Conservation (phyloP, 2,888 invertebrate species). For the Lycophotia porphyrea region DNA sequence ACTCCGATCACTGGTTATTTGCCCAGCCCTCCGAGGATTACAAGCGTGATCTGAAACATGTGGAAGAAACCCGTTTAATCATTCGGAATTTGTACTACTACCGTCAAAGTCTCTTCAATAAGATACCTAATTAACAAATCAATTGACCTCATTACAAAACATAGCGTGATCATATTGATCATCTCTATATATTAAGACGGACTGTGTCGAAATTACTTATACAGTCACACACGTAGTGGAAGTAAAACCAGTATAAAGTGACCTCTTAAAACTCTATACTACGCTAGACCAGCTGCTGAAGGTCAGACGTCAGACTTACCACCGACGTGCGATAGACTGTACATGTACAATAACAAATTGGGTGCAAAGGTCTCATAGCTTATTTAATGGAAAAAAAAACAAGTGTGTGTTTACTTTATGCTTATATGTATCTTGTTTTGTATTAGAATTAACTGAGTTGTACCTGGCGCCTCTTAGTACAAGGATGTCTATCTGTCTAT, state of each 20-base stretch:
- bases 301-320: background rate
- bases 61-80: background rate
- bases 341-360: constrained; percentile 16
- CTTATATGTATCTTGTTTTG: background rate
- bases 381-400: constrained; percentile 10
- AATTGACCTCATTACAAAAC: constrained; percentile 3
- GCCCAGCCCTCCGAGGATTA: no score
- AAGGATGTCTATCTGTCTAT: background rate
- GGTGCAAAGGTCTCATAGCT: constrained; percentile 29
- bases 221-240: background rate
- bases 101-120: background rate
- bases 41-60: no score
- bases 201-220: background rate
- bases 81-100: background rate
- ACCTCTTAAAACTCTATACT: background rate
- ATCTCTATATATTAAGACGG: background rate
- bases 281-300: background rate
- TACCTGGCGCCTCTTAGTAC: background rate
- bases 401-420: constrained; percentile 5
- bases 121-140: background rate
- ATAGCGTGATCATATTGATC: constrained; percentile 32
- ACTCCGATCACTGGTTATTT: no score
- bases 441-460: background rate
- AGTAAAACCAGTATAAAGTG: background rate
- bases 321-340: background rate